phyloP scores from a whole-genome alignment of 2,113 vertebrate species.

The Seriola quinqueradiata region DNA sequence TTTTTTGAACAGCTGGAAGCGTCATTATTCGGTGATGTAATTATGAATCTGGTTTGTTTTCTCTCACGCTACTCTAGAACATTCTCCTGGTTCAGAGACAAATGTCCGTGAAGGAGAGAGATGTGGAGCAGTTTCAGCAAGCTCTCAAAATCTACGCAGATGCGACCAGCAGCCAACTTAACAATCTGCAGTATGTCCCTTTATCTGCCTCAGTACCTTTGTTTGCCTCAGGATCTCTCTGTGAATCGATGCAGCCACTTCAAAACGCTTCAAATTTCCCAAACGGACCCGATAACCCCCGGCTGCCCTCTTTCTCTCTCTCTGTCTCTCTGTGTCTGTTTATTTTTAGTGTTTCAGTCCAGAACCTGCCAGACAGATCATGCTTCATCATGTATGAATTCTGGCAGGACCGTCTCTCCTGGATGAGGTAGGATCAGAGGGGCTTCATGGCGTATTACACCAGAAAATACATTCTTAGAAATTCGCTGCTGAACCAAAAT shows the following conservation, averaged over 20 bases:
- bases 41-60: neutral
- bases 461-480: slow-evolving; percentile 12
- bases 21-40: neutral
- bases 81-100: slow-evolving; percentile 95
- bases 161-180: slow-evolving; percentile 87
- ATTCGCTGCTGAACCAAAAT: slow-evolving; percentile 14
- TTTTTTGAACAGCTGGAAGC: neutral
- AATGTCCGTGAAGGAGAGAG: slow-evolving; percentile 88
- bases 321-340: neutral
- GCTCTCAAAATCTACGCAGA: slow-evolving; percentile 91
- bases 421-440: slow-evolving; percentile 88
- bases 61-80: slow-evolving; percentile 79
- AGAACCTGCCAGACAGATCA: slow-evolving; percentile 88
- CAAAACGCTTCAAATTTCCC: slow-evolving; percentile 22
- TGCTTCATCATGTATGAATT: slow-evolving; percentile 95
- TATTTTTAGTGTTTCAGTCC: slow-evolving; percentile 87
- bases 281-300: slow-evolving; percentile 25
- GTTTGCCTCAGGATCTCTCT: slow-evolving; percentile 13
- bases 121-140: slow-evolving; percentile 88
- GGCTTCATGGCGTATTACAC: neutral
- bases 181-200: slow-evolving; percentile 91
- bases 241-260: slow-evolving; percentile 39
- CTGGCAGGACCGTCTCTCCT: slow-evolving; percentile 93
- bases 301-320: neutral
- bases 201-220: slow-evolving; percentile 15